Conservation (phyloP, 2,888 invertebrate species). For the Margaritifera margaritifera region DNA sequence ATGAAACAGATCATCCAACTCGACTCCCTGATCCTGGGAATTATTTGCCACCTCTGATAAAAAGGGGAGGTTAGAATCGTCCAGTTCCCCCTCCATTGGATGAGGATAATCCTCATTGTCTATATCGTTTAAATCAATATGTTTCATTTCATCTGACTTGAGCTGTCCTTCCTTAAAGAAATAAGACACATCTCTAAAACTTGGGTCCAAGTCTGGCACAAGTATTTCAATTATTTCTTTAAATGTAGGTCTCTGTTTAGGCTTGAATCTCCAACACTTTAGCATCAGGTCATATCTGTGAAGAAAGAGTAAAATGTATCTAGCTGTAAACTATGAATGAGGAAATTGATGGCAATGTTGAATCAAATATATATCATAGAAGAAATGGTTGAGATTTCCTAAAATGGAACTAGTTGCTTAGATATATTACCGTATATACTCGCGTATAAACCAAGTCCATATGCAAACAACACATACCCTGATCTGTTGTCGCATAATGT, state of each 20-base stretch:
- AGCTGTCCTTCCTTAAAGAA: conserved; percentile 70
- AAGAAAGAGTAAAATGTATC: conserved; percentile 6
- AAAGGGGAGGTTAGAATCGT: conserved; percentile 35
- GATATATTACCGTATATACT: no score
- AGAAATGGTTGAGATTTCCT: no score
- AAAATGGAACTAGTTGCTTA: no score
- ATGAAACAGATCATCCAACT: conserved; percentile 35
- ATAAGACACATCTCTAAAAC: conserved; percentile 80
- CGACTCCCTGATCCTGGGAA: conserved; percentile 38
- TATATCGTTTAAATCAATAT: conserved; percentile 19
- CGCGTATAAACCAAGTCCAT: no score
- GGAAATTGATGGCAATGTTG: no score
- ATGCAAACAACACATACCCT: no score
- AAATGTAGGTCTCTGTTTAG: conserved; percentile 87
- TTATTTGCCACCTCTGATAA: conserved; percentile 25
- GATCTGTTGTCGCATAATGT: no score
- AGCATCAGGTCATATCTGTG: conserved; percentile 88
- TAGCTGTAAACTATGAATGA: no score
- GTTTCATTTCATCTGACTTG: conserved; percentile 41
- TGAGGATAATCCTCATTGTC: conserved; percentile 26
- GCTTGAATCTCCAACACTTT: conserved; percentile 91
- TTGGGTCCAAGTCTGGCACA: conserved; percentile 79
- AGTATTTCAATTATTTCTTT: conserved; percentile 81
- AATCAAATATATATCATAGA: no score
- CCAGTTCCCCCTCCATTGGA: conserved; percentile 34